phyloP scores from a whole-genome alignment of 2,888 invertebrate species.

The Cantharis nigra region DNA sequence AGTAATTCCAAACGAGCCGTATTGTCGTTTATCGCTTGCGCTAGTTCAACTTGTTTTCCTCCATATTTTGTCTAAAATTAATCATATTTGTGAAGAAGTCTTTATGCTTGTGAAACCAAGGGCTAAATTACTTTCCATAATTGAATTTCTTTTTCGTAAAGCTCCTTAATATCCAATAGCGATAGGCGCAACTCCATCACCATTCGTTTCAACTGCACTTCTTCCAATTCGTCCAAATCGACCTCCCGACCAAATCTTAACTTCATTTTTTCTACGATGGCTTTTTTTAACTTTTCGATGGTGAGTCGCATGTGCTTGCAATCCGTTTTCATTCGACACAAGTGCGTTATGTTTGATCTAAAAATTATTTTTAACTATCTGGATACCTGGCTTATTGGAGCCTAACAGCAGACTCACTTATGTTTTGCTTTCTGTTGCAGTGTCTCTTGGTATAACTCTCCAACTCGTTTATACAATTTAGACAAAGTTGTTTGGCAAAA shows the following conservation, averaged over 20 bases:
- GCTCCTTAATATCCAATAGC: conserved; percentile 54
- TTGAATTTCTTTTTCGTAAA: conserved; percentile 56
- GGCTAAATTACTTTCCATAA: conserved; percentile 47
- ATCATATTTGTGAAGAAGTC: background rate
- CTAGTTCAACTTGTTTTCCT: conserved; percentile 52
- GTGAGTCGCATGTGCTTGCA: conserved; percentile 67
- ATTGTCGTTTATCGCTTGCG: conserved; percentile 58
- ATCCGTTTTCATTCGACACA: conserved; percentile 73
- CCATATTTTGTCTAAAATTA: conserved; percentile 48
- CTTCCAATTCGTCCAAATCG: conserved; percentile 58
- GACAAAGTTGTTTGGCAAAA: conserved; percentile 66
- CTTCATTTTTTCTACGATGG: conserved; percentile 58
- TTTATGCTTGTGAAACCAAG: no score
- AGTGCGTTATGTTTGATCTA: conserved; percentile 69
- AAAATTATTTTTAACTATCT: conserved; percentile 13
- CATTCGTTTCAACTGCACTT: conserved; percentile 60
- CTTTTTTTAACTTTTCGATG: conserved; percentile 62
- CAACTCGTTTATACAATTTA: conserved; percentile 65
- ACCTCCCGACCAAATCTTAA: conserved; percentile 63
- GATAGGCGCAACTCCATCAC: conserved; percentile 61
- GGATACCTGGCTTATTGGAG: no score
- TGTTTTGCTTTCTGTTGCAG: conserved; percentile 64
- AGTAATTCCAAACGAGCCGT: conserved; percentile 62
- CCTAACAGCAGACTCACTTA: conserved; percentile 54
- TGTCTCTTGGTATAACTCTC: conserved; percentile 69